Base-by-base conservation (phyloP, 2,888 invertebrate species). In the Corbicula japonica region DNA sequence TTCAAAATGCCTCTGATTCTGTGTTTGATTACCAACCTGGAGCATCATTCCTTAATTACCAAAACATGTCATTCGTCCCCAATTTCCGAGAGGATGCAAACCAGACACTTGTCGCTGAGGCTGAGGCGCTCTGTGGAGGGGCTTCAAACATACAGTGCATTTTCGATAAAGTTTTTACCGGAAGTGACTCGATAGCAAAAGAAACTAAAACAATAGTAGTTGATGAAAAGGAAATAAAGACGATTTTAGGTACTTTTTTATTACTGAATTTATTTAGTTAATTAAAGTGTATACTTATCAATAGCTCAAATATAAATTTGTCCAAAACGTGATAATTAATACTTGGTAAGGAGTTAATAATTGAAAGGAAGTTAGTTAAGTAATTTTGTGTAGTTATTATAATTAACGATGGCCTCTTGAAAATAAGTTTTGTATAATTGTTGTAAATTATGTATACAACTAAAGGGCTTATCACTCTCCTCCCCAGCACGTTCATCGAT, bases 61-160 rank as follows among this genome's bases (percentile, higher is more conserved):
- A 61, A 12, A 28, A 71, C 41, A 1, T 32, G 2, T 21, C 50
- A 32, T 34, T 58, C 18, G 23, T 15, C 12, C 52, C 52, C 10
- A 50, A 62, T 21, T 71, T 38, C 18, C 71, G 61, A 3, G 71
- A 71, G 10, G 62, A 62, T 26, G 61, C 61, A 28, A 41, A 28
- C 30, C 41, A 12, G 32, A 41, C 38, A n/a, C 5, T 35, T 10
- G 52, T 41, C 8, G 34, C 23, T 4, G 35, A 61, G 3, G 78
- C 80, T 21, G 30, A 48, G 32, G 38, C 26, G 0, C 62, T 73
- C 18, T 88, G 87, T 79, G 83, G 78, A 2, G 72, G 69, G 1
- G 44, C 34, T 4, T n/a, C 18, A 15, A 77, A 84, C 26, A 35
- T 60, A 10, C 63, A 77, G 15, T 88, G 87, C 69, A 77, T 84